Evolutionary conservation across 2,113 vertebrate genomes (phyloP), one percentile per base, ranked within the genome.

Genomic region (Carassius carassius): DNA sequence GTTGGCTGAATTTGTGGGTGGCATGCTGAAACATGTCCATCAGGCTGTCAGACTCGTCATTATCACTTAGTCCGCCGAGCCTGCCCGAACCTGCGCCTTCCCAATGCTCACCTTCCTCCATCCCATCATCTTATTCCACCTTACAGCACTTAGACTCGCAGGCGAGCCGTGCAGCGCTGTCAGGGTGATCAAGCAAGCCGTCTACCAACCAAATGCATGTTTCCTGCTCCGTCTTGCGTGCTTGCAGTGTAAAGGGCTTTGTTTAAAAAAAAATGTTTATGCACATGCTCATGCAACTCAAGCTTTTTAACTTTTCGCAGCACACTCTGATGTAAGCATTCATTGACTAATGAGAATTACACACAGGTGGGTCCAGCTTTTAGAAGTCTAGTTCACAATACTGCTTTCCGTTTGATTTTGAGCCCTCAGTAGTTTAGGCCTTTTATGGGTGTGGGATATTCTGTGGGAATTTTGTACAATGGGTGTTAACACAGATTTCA

Each of bases 1-100:
- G 95, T 96, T 97, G 95, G 95, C 94, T 94, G 93, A 96, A 96
- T 97, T 97, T 96, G 94, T 92, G 91, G 92, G 90, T 91, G 95
- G 94, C 97, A 96, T 95, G 98, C 95, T 92, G 90, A 90, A 95
- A 94, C 98, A 94, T 92, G 97, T 90, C 92, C 85, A 78, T 92
- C 87, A 91, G 94, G 95, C 97, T 96, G 97, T 96, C 95, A 95
- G 95, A 96, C 95, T 95, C 94, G 89, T 97, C 97, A 99, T 99
- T 99, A 99, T 97, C 97, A 97, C 96, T 93, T 93, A 92, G 91
- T 88, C 82, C 70, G 91, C 80, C 87, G 0, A 89, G 95, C 96
- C 92, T 98, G 98, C 91, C 95, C 87, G 6, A 94, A 95, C 97
- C 95, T 97, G 98, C 86, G 92, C 94, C 60, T 82, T 73, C 79